Percentiles rank a stretch among this genome's conserved stretches.
Evolutionary conservation across 2,797 vertebrate species (phyloP).

Genomic region (Avahi laniger): DNA sequence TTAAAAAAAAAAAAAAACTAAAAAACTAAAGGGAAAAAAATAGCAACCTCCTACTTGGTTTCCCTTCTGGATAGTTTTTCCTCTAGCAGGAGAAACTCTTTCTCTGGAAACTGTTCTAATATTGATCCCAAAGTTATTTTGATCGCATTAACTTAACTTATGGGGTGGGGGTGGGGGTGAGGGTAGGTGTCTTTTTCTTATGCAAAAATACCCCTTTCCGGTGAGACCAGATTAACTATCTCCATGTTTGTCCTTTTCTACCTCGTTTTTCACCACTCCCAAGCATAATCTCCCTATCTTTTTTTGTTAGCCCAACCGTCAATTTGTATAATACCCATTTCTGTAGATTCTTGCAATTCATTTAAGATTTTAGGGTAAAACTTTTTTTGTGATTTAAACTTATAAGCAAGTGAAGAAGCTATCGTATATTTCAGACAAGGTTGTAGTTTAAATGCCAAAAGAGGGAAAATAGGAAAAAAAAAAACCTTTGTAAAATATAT

Average conservation of each 20-base stretch:
- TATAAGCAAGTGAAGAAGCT: conserved; percentile 76
- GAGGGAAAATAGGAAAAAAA: conserved; percentile 54
- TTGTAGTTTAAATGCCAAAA: conserved; percentile 84
- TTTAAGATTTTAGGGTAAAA: conserved; percentile 73
- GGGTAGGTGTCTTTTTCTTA: conserved; percentile 71
- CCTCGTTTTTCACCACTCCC: conserved; percentile 43
- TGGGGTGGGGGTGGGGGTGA: conserved; percentile 62
- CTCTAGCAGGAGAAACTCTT: not conserved
- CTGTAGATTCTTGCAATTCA: conserved; percentile 72
- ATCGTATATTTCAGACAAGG: conserved; percentile 76
- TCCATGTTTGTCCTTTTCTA: conserved; percentile 68
- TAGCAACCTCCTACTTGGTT: conserved; percentile 6
- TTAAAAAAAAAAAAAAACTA: too few species aligned
- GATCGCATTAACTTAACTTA: conserved; percentile 70
- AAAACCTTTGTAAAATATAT: conserved; percentile 84
- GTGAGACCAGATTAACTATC: conserved; percentile 60
- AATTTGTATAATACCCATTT: conserved; percentile 72
- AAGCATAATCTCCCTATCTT: conserved; percentile 2
- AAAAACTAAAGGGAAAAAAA: not conserved
- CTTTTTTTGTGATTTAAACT: conserved; percentile 73
- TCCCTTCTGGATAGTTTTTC: conserved; percentile 33
- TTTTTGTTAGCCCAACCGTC: conserved; percentile 49
- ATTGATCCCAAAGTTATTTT: conserved; percentile 66
- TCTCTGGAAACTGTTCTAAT: conserved; percentile 3
- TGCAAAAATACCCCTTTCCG: conserved; percentile 77